A percentile compares a stretch with the other conserved stretches of the same genome.
Evolutionary conservation across 2,113 vertebrate species (phyloP).

Genomic region (Telmatochromis brachygnathus): DNA sequence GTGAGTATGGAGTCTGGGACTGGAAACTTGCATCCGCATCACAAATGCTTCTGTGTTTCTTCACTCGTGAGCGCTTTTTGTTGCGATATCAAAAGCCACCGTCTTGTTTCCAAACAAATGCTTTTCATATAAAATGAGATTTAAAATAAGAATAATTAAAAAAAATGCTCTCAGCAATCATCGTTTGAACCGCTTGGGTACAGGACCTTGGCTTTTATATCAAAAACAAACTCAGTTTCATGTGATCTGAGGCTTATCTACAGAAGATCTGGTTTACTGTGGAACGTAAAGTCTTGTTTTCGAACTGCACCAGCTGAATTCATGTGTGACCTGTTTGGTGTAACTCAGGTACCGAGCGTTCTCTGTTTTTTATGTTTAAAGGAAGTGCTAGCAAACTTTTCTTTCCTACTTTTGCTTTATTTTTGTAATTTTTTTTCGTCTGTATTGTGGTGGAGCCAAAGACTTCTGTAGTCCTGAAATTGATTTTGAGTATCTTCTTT

Average conservation of each 20-base stretch:
- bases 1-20: constrained; percentile 59
- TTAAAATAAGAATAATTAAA: not conserved
- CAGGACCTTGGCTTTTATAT: constrained; percentile 72
- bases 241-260: constrained; percentile 61
- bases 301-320: not conserved
- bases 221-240: constrained; percentile 43
- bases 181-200: not conserved
- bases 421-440: not conserved
- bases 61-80: constrained; percentile 50
- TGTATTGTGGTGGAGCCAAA: constrained; percentile 22
- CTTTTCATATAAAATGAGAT: not conserved
- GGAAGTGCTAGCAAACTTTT: not conserved
- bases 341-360: not conserved
- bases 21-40: constrained; percentile 48
- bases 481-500: constrained; percentile 62
- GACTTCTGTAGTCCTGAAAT: not conserved
- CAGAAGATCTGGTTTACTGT: constrained; percentile 58
- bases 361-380: not conserved
- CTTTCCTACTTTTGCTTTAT: not conserved
- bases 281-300: not conserved
- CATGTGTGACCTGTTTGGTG: not conserved
- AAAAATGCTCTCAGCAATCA: not conserved
- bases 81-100: constrained; percentile 70
- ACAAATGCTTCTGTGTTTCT: constrained; percentile 52
- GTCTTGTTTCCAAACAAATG: constrained; percentile 15